phyloP scores from a whole-genome alignment of 1,140 invertebrate genomes.

The Anadara kagoshimensis region DNA sequence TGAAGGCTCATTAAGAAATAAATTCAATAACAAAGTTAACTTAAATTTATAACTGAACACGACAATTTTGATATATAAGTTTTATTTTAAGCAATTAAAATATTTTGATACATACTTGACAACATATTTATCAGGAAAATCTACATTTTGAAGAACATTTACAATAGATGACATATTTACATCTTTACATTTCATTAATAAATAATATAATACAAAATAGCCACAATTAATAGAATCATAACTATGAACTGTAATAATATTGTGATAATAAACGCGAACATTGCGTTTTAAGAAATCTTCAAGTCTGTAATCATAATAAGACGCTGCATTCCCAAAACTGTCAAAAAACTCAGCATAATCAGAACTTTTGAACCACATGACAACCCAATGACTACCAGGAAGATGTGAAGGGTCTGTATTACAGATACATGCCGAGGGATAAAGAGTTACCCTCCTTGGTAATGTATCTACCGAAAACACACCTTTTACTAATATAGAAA shows the following conservation, averaged over 20 bases:
- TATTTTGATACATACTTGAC: neutral
- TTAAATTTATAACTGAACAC: neutral
- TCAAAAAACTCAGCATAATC: conserved; percentile 5
- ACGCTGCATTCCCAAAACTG: conserved; percentile 5
- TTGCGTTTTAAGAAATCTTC: conserved; percentile 8
- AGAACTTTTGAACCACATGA: neutral
- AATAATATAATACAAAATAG: conserved; percentile 6
- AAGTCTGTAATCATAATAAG: neutral
- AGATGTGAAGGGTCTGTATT: neutral
- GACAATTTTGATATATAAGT: neutral
- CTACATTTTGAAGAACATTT: neutral
- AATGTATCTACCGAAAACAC: conserved; percentile 2
- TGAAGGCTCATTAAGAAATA: neutral
- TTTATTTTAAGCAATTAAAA: conserved; percentile 7
- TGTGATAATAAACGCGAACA: neutral
- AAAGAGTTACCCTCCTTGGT: neutral
- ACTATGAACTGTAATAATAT: neutral
- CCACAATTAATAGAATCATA: conserved; percentile 2
- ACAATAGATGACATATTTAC: neutral
- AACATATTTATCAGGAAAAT: conserved; percentile 1
- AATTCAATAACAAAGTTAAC: neutral
- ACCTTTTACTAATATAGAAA: neutral
- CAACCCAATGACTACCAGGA: conserved; percentile 9
- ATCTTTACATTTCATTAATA: conserved; percentile 1
- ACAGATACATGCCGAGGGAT: neutral